Percentiles rank a stretch among this genome's conserved stretches.
Conservation (phyloP, 2,113 vertebrate genomes). For the Charina bottae region DNA sequence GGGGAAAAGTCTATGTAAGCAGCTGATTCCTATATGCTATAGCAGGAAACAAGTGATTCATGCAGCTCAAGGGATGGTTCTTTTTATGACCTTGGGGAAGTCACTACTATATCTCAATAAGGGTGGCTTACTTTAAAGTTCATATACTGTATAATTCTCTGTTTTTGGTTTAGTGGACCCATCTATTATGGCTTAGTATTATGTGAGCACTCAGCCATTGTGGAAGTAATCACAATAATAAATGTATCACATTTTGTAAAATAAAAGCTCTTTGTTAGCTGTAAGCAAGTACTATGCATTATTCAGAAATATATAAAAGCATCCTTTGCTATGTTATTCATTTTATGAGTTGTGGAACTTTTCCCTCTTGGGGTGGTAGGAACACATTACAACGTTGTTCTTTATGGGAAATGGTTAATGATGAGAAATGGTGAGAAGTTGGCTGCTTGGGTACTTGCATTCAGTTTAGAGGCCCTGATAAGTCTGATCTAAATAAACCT, state of each 20-base stretch:
- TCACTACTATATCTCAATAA: background rate
- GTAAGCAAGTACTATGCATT: background rate
- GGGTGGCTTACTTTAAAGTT: background rate
- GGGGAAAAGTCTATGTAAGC: background rate
- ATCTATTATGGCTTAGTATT: background rate
- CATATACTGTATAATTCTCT: background rate
- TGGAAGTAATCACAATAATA: background rate
- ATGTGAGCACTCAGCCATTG: background rate
- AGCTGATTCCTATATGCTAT: background rate
- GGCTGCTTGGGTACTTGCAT: background rate
- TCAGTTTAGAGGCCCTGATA: background rate
- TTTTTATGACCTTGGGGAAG: background rate
- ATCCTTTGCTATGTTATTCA: background rate
- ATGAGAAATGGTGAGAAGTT: background rate
- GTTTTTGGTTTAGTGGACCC: background rate
- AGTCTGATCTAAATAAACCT: background rate
- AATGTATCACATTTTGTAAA: background rate
- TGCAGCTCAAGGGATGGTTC: background rate
- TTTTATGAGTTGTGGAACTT: background rate
- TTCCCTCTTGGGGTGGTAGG: background rate
- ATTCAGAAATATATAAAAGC: background rate
- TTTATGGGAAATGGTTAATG: background rate
- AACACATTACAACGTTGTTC: background rate
- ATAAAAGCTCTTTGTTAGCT: background rate
- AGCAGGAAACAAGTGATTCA: background rate